These are phyloP conservation scores for human DNA, from an alignment of 2,113 vertebrate species.

Conservation along the genomic window DNA sequence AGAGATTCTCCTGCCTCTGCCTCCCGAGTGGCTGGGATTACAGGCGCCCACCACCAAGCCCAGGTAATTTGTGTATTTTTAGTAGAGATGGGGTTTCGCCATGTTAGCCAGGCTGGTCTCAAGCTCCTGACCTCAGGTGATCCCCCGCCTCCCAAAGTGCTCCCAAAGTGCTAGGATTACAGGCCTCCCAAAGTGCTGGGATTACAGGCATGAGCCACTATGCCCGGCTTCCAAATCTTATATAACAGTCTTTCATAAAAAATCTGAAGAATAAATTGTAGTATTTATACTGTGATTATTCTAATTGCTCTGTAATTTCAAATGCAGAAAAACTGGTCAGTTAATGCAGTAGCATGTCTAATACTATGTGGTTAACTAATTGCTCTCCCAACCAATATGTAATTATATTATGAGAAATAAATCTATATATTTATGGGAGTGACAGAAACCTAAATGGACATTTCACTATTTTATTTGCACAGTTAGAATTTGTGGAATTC, in stretches of 20 bases:
- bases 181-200: too few relatives aligned
- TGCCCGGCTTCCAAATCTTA: background rate
- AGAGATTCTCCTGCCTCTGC: too few relatives aligned
- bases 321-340: conserved; percentile 40
- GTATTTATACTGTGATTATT: conserved; percentile 67
- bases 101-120: too few relatives aligned
- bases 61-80: too few relatives aligned
- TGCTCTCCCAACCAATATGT: background rate
- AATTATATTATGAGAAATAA: background rate
- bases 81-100: too few relatives aligned
- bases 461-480: background rate
- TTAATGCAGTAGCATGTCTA: conserved; percentile 61
- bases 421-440: background rate
- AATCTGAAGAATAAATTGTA: conserved; percentile 48
- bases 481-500: background rate
- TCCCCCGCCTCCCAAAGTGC: too few relatives aligned
- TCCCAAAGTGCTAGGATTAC: too few relatives aligned
- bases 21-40: too few relatives aligned
- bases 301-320: conserved; percentile 62
- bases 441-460: background rate
- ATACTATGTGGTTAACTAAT: background rate
- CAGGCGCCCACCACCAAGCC: too few relatives aligned
- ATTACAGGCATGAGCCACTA: too few relatives aligned
- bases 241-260: background rate
- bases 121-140: too few relatives aligned